A percentile compares a stretch with the other conserved stretches of the same genome.
These are phyloP conservation scores for Capromys pilorides DNA, from an alignment of 2,797 vertebrate genomes.

Conservation along the genomic window DNA sequence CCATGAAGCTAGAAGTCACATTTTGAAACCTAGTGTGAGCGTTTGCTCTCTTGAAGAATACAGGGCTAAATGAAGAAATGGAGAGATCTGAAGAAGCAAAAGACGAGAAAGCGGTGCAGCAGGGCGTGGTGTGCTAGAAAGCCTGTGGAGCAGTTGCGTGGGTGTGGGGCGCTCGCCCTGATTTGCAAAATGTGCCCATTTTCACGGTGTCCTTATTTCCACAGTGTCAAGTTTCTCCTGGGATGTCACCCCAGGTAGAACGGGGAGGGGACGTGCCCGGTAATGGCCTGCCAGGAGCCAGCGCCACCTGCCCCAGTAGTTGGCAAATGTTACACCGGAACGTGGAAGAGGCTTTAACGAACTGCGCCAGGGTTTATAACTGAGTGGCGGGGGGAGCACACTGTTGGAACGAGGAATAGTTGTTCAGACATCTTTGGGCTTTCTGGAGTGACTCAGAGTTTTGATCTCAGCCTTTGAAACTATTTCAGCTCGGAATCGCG, in stretches of 20 bases:
- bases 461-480: no score
- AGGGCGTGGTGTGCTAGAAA: no score
- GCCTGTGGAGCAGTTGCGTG: not conserved
- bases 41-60: not conserved
- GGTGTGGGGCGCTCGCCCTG: no score
- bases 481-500: no score
- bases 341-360: not conserved
- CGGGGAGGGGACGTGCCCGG: not conserved
- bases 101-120: not conserved
- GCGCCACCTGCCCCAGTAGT: not conserved
- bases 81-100: not conserved
- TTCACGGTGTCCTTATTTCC: not conserved
- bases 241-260: not conserved
- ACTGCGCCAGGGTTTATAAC: not conserved
- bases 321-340: not conserved
- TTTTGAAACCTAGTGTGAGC: not conserved
- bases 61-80: not conserved
- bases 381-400: no score
- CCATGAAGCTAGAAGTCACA: not conserved
- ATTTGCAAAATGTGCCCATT: not conserved
- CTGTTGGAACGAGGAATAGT: not conserved
- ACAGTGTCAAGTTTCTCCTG: not conserved
- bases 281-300: fast-evolving
- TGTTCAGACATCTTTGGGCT: no score
- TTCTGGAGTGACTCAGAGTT: no score